Conservation (phyloP, 1,140 invertebrate genomes). For the Caenorhabditis inopinata region DNA sequence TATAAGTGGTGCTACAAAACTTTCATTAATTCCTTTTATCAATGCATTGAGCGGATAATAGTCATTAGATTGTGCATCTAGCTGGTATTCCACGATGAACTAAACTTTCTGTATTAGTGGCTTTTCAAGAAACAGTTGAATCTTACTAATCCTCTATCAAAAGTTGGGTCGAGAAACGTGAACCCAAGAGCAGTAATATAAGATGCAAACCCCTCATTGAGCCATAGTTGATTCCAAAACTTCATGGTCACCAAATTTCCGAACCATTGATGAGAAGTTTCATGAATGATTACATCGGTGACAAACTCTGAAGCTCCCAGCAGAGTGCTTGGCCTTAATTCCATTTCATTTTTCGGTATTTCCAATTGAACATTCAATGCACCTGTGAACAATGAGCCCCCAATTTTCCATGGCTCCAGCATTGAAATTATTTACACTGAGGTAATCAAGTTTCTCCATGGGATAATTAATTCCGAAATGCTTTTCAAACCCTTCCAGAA, state of each 20-base stretch:
- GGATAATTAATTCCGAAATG: conserved; percentile 82
- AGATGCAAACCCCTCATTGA: conserved; percentile 84
- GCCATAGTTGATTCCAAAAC: conserved; percentile 77
- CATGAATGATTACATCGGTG: conserved; percentile 67
- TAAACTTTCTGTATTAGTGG: no score
- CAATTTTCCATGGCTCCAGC: conserved; percentile 87
- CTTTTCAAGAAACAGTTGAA: background rate
- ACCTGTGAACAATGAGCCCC: conserved; percentile 69
- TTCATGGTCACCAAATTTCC: conserved; percentile 85
- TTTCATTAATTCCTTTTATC: conserved; percentile 24
- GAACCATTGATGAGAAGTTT: conserved; percentile 74
- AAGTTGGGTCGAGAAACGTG: background rate
- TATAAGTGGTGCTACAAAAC: conserved; percentile 39
- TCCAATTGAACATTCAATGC: conserved; percentile 57
- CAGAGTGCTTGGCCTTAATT: conserved; percentile 44
- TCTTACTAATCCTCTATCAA: background rate
- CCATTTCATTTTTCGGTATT: background rate
- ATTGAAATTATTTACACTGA: conserved; percentile 84
- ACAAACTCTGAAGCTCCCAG: conserved; percentile 58
- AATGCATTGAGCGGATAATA: conserved; percentile 43
- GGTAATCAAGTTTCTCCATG: conserved; percentile 73
- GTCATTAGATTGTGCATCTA: conserved; percentile 27
- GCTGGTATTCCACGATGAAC: background rate
- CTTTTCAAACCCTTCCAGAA: conserved; percentile 79
- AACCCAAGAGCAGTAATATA: conserved; percentile 75